phyloP scores from a whole-genome alignment of 2,888 invertebrate genomes.

The Ectropis crepuscularia region DNA sequence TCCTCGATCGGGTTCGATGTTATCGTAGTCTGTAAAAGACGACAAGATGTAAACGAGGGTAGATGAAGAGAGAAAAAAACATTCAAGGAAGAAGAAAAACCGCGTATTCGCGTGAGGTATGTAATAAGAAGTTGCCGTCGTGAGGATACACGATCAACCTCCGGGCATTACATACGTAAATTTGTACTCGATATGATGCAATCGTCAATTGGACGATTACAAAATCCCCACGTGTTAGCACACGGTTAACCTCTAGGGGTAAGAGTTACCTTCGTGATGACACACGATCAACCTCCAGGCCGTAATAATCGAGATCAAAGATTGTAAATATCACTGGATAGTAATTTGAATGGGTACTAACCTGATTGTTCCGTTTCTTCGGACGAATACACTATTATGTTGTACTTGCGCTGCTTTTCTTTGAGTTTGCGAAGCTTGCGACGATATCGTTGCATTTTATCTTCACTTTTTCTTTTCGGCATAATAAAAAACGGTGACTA shows the following conservation, averaged over 20 bases:
- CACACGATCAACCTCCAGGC: too few species aligned
- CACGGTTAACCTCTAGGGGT: too few species aligned
- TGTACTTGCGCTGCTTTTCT: neutral
- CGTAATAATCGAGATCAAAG: too few species aligned
- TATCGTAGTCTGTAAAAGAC: too few species aligned
- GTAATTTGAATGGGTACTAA: neutral
- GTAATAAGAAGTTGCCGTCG: too few species aligned
- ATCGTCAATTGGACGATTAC: neutral
- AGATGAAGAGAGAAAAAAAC: neutral
- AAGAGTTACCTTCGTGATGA: too few species aligned
- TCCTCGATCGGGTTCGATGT: constrained; percentile 1
- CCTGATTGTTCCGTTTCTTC: neutral
- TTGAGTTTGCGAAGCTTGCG: too few species aligned
- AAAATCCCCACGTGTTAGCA: too few species aligned
- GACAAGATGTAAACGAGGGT: neutral
- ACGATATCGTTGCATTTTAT: constrained; percentile 1
- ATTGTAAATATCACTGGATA: too few species aligned
- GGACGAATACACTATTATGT: neutral
- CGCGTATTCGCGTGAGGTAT: neutral
- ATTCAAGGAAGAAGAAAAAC: too few species aligned
- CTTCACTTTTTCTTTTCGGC: constrained; percentile 3
- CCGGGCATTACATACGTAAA: constrained; percentile 2
- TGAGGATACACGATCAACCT: too few species aligned
- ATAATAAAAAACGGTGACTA: neutral
- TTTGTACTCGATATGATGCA: neutral